Percentiles rank a stretch among this genome's conserved stretches.
Conservation (phyloP, 2,888 invertebrate genomes). For the Cantharis lateralis region DNA sequence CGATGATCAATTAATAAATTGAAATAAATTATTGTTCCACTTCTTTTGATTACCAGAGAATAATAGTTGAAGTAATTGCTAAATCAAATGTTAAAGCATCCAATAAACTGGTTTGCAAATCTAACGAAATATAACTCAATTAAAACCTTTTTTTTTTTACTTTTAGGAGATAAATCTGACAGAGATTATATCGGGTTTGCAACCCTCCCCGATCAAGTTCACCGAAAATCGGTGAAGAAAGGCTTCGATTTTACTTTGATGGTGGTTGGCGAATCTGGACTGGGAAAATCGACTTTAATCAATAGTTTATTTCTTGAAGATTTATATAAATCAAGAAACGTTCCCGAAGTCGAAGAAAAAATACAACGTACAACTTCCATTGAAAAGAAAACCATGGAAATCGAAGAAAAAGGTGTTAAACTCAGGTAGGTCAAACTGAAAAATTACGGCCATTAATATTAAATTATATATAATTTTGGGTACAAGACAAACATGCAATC, state of each 20-base stretch:
- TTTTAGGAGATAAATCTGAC: constrained; percentile 52
- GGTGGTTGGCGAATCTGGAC: constrained; percentile 93
- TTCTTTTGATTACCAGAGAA: not conserved
- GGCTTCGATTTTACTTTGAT: constrained; percentile 96
- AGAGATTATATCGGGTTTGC: constrained; percentile 93
- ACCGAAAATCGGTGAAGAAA: constrained; percentile 93
- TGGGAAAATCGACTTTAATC: constrained; percentile 93
- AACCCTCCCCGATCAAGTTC: constrained; percentile 93
- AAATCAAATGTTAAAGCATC: not conserved
- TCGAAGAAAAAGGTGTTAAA: constrained; percentile 91
- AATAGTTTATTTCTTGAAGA: constrained; percentile 94
- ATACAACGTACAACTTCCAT: constrained; percentile 73
- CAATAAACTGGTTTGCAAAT: not conserved
- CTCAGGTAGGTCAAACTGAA: constrained; percentile 59
- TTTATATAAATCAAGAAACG: constrained; percentile 83
- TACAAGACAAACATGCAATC: not conserved
- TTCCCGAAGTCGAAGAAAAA: constrained; percentile 66
- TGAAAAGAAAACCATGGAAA: constrained; percentile 88
- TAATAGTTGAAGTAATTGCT: not conserved
- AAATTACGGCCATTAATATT: not conserved
- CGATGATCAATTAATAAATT: not conserved
- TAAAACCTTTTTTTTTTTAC: not conserved
- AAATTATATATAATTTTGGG: too few relatives aligned
- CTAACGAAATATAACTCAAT: not conserved
- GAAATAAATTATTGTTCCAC: not conserved